Percentiles rank a stretch among this genome's conserved stretches.
These are phyloP conservation scores for Onychomys torridus DNA, from an alignment of 2,797 vertebrate species.

Conservation along the genomic window DNA sequence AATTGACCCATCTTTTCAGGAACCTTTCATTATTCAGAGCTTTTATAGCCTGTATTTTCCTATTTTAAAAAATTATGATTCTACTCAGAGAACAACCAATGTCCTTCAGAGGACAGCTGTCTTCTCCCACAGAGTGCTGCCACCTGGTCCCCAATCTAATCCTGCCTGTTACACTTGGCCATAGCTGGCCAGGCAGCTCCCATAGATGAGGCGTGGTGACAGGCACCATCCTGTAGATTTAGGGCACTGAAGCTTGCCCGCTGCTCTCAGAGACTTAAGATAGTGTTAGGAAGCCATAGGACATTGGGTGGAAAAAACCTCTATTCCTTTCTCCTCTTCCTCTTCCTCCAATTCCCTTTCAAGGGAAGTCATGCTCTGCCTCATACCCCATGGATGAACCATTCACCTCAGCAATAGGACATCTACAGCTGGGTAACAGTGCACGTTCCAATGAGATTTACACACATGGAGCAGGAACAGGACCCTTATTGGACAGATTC, in stretches of 20 bases:
- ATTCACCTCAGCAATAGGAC: neutral
- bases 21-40: neutral
- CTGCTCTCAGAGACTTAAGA: neutral
- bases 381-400: neutral
- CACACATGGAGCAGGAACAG: neutral
- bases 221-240: neutral
- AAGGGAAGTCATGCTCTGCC: neutral
- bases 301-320: neutral
- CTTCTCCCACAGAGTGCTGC: neutral
- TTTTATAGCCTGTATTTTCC: neutral
- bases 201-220: neutral
- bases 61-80: neutral
- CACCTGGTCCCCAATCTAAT: neutral
- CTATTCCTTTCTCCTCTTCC: neutral
- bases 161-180: neutral
- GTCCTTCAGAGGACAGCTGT: slow-evolving; percentile 9
- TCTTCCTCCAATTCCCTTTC: neutral
- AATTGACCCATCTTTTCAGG: neutral
- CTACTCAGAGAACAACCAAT: neutral
- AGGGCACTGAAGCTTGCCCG: neutral
- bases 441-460: neutral
- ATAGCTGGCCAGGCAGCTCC: neutral
- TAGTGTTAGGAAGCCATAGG: neutral
- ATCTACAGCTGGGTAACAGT: neutral
- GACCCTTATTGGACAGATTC: neutral